Evolutionary conservation across 2,888 invertebrate species (phyloP).

Genomic region (Spatulosminthurus flaviceps): DNA sequence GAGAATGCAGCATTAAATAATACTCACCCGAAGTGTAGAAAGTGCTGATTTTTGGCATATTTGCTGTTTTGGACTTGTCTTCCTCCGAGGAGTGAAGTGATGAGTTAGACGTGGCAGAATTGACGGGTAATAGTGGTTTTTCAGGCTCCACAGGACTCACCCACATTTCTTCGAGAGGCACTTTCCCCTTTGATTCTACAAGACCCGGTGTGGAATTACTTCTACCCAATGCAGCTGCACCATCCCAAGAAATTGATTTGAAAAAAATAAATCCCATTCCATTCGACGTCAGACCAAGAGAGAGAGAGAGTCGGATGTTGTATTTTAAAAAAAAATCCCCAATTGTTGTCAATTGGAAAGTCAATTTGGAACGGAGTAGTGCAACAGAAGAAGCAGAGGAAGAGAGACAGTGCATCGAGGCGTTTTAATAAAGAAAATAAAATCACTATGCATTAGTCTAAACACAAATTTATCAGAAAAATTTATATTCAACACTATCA

Average conservation of each 20-base stretch:
- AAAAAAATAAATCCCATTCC: constrained; percentile 5
- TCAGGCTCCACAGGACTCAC: constrained; percentile 71
- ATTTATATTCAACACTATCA: constrained; percentile 4
- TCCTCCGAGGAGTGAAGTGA: constrained; percentile 65
- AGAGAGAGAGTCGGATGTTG: too few species aligned
- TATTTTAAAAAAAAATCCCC: too few species aligned
- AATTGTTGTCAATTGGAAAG: constrained; percentile 19
- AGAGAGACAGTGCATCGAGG: constrained; percentile 27
- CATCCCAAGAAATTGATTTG: constrained; percentile 20
- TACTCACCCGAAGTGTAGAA: constrained; percentile 62
- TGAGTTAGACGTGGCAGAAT: constrained; percentile 67
- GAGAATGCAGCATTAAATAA: neutral
- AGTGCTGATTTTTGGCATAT: constrained; percentile 61
- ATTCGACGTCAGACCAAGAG: constrained; percentile 6
- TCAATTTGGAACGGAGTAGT: constrained; percentile 21
- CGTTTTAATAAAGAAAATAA: constrained; percentile 28
- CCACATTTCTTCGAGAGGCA: constrained; percentile 88
- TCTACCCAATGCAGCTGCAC: constrained; percentile 89
- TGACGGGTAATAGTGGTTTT: constrained; percentile 58
- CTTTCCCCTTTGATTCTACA: constrained; percentile 89
- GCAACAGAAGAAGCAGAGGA: constrained; percentile 13
- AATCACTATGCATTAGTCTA: constrained; percentile 37
- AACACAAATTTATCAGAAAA: neutral
- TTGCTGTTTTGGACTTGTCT: constrained; percentile 61
- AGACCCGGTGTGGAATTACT: constrained; percentile 96